These are phyloP conservation scores for Neocrepidodera transversa DNA, from an alignment of 2,888 invertebrate species.

Conservation along the genomic window DNA sequence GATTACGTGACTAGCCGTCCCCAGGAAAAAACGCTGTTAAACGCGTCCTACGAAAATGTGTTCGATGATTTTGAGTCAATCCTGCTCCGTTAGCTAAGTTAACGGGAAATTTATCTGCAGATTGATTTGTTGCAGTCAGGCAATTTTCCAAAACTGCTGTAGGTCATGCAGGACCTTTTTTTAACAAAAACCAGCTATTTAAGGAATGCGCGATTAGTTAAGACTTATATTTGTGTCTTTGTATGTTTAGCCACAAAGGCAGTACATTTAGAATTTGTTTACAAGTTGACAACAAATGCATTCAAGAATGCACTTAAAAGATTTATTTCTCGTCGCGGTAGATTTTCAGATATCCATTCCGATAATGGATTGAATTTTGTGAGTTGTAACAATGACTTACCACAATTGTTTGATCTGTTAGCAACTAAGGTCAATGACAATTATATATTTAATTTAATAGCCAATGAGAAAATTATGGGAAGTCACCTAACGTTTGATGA, in stretches of 20 bases:
- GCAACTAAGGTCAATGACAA: too few species aligned
- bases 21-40: too few species aligned
- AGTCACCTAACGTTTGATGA: background rate
- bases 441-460: too few species aligned
- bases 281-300: background rate
- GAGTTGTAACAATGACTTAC: background rate
- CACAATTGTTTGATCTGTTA: too few species aligned
- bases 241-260: background rate
- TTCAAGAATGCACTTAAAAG: background rate
- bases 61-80: too few species aligned
- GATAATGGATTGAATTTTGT: background rate
- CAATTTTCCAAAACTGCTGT: background rate
- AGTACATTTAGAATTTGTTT: background rate
- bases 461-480: background rate
- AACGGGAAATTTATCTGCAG: too few species aligned
- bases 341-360: background rate
- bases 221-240: background rate
- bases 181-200: background rate
- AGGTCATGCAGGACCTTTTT: background rate
- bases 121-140: background rate
- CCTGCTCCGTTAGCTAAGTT: too few species aligned
- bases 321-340: background rate
- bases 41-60: too few species aligned
- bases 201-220: background rate
- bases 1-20: background rate